Evolutionary conservation across 2,797 vertebrate species (phyloP).

Genomic region (Epinephelus awoara): DNA sequence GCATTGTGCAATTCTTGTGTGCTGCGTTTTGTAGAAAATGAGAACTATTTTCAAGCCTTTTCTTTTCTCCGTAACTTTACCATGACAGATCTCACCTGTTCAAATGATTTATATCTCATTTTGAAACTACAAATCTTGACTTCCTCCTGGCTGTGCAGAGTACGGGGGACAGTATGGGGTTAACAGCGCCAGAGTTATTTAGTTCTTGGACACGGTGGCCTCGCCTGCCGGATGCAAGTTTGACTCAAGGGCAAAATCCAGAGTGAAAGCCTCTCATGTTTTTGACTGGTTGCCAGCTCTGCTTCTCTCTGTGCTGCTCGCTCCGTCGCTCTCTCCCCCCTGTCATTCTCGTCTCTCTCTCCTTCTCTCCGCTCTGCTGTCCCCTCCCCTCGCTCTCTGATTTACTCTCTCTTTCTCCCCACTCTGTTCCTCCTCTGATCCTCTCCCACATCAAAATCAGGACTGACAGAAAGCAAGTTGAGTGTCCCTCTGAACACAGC

Average conservation of each 20-base stretch:
- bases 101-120: slow-evolving; percentile 26
- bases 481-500: slow-evolving; percentile 53
- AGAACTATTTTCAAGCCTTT: background rate
- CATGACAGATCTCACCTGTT: slow-evolving; percentile 15
- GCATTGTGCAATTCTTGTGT: too few species aligned
- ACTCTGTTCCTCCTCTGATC: slow-evolving; percentile 57
- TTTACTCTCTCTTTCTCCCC: slow-evolving; percentile 58
- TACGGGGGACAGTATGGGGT: slow-evolving; percentile 69
- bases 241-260: slow-evolving; percentile 85
- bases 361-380: slow-evolving; percentile 31
- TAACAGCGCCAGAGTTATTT: slow-evolving; percentile 77
- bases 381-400: slow-evolving; percentile 51
- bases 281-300: slow-evolving; percentile 77
- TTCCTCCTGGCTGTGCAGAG: slow-evolving; percentile 50
- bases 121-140: slow-evolving; percentile 48
- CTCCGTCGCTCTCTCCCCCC: slow-evolving; percentile 11
- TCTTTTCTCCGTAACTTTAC: background rate
- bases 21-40: background rate
- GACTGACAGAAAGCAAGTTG: slow-evolving; percentile 63
- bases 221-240: slow-evolving; percentile 83
- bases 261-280: slow-evolving; percentile 83
- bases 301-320: slow-evolving; percentile 34
- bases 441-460: slow-evolving; percentile 59
- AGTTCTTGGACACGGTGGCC: slow-evolving; percentile 80
- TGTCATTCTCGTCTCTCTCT: slow-evolving; percentile 52